Evolutionary conservation across 2,888 invertebrate genomes (phyloP), one percentile per base, ranked within the genome.

Genomic region (Crioceris asparagi): DNA sequence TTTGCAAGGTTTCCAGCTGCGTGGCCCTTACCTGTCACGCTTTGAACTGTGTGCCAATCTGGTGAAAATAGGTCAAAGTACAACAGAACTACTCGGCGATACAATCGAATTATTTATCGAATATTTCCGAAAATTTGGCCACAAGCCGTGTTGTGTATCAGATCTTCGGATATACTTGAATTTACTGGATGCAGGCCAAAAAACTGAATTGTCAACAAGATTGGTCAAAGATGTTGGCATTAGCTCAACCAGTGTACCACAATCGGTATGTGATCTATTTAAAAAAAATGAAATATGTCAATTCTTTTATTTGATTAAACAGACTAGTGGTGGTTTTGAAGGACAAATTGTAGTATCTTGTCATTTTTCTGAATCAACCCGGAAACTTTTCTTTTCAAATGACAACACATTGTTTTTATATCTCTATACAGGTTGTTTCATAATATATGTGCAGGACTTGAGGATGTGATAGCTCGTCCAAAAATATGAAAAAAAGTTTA

Each of bases 1-100:
- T n/a, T n/a, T n/a, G n/a, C n/a, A n/a, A 61, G 62, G 72, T 14
- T 70, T 69, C 43, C 66, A 68, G 14, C 65, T 80, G 17, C 66
- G 92, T 43, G 91, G 88, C 0, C 90, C 92, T 0, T 84, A 83
- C 61, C 69, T 93, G 50, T 91, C 90, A 4, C 74, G 82, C 18
- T 67, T 93, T 44, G 86, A 91, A 56, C 62, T 87, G 17, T 78
- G 77, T 66, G 75, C 68, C 53, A 72, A 73, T 45, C 69, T 78
- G 55, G 67, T 67, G 6, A 66, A 69, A 27, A 63, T 66, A 8
- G 69, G 71, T 5, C 54, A 68, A 39, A 72, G 77, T 52, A 72
- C 76, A 1, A 54, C 42, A 11, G 61, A 65, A 35, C 56, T 77
- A 6, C 60, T 77, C 15, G 82, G 81, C 1, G 76, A 79, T 52